Base-by-base conservation (phyloP, 2,888 invertebrate genomes). In the Leptopilina drosophilae region DNA sequence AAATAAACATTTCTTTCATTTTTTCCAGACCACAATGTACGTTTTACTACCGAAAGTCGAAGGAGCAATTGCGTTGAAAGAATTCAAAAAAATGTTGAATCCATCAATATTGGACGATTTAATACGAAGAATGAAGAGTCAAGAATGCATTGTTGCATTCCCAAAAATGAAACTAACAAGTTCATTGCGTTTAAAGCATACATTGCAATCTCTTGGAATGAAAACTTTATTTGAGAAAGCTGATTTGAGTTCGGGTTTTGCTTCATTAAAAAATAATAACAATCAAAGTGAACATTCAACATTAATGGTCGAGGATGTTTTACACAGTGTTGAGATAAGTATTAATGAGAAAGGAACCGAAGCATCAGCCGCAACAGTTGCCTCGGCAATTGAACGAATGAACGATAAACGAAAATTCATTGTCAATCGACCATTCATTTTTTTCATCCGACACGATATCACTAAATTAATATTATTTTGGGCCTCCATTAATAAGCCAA, bases 121-220 rank as follows among this genome's bases (percentile, higher is more conserved):
- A 59, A 94, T 94, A 20, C 89, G 87, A 14, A 91, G 91, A 78
- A 93, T 94, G 87, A 89, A 86, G 4, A 91, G 90, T 49, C 92
- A 92, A 11, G 92, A 93, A 11, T 93, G 94, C 40, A 92, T 95
- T 2, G 89, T 95, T 0, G 92, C 94, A 49, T 93, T 95, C 59
- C 96, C 97, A 0, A 95, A 95, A 90, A 95, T 97, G 95, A 94
- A 95, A 84, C 91, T 97, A 2, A 93, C 94, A 81, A 94, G 93
- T 75, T 93, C 93, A 0, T 85, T 94, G 2, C 93, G 94, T 84
- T 89, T 96, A 64, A 94, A 93, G 78, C 82, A 92, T 0, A 85
- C 94, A 0, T 90, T 96, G 5, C 90, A 93, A 82, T 87, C 89
- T 5, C 88, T 96, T 79, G 95, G 96, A 0, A 88, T 96, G 0